Evolutionary conservation across 2,888 invertebrate species (phyloP).

Genomic region (Drosophila differens): DNA sequence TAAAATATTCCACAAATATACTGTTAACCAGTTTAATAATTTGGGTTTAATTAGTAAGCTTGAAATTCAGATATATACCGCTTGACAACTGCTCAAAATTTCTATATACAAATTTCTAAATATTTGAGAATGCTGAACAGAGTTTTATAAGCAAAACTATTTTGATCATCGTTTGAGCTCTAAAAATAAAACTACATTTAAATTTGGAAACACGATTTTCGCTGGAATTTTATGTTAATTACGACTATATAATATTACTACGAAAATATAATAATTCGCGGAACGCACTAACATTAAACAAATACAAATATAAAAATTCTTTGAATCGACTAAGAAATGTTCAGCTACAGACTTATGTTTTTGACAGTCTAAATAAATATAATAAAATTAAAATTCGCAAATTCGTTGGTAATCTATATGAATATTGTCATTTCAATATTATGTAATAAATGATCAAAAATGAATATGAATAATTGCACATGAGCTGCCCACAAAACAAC

Average conservation of each 20-base stretch:
- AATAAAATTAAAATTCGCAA: background rate
- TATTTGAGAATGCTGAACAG: background rate
- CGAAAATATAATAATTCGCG: too few species aligned
- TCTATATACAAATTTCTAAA: background rate
- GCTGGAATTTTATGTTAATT: background rate
- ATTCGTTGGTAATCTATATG: background rate
- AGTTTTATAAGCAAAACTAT: background rate
- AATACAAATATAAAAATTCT: background rate
- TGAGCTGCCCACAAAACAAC: background rate
- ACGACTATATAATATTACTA: too few species aligned
- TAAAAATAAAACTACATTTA: background rate
- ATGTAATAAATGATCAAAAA: conserved; percentile 12
- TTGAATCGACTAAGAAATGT: background rate
- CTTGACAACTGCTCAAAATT: background rate
- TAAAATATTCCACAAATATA: background rate
- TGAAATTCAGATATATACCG: background rate
- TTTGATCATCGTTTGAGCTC: background rate
- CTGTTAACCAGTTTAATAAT: background rate
- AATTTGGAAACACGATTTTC: background rate
- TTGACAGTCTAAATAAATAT: background rate
- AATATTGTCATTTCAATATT: background rate
- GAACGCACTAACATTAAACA: background rate
- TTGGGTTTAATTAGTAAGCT: background rate
- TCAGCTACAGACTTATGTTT: background rate
- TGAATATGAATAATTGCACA: conserved; percentile 38